phyloP scores from a whole-genome alignment of 2,888 invertebrate species.

The Cotesia congregata region DNA sequence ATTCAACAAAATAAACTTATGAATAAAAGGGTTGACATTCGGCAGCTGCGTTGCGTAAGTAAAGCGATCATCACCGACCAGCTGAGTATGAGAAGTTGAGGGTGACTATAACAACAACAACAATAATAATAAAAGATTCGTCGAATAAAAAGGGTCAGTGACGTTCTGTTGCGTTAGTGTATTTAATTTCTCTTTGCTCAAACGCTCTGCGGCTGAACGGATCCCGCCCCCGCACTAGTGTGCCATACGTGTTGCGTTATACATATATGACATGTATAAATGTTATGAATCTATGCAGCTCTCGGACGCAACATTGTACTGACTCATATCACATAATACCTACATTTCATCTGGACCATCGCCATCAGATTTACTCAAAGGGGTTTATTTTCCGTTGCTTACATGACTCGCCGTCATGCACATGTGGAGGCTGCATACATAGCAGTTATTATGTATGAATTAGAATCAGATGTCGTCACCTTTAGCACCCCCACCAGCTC shows the following conservation, averaged over 20 bases:
- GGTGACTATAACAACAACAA: not conserved
- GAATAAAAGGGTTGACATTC: not conserved
- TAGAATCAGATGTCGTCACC: not conserved
- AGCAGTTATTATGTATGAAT: not conserved
- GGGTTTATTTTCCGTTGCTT: not conserved
- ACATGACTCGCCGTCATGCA: not conserved
- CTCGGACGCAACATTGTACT: not conserved
- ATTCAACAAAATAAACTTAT: not conserved
- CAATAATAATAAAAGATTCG: not conserved
- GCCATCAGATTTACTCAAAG: not conserved
- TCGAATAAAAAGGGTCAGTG: not conserved
- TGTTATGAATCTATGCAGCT: not conserved
- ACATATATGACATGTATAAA: too few relatives aligned
- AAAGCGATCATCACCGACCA: not conserved
- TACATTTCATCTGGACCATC: not conserved
- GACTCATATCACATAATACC: not conserved
- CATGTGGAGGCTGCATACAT: not conserved
- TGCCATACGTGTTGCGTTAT: too few relatives aligned
- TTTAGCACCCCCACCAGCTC: not conserved
- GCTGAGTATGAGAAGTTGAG: not conserved
- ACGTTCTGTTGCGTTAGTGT: not conserved
- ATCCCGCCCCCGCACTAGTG: not conserved
- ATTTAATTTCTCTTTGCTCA: slow-evolving; percentile 1
- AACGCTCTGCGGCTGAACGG: not conserved
- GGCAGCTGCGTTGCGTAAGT: not conserved